phyloP scores from a whole-genome alignment of 2,888 invertebrate genomes.

The Eurytoma adleriae region DNA sequence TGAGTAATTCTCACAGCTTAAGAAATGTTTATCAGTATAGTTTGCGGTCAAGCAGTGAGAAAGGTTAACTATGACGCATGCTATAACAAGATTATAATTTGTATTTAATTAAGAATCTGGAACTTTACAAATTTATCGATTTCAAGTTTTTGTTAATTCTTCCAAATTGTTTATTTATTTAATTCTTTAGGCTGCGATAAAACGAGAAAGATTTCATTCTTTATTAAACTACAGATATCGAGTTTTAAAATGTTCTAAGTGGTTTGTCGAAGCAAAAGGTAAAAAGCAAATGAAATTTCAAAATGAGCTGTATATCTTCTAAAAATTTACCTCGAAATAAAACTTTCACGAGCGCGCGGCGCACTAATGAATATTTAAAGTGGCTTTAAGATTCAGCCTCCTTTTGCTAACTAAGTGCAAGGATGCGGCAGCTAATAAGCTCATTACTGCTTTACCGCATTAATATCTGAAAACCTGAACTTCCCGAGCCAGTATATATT shows the following conservation, averaged over 20 bases:
- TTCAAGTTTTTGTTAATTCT: not conserved
- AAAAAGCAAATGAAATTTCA: not conserved
- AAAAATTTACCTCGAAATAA: not conserved
- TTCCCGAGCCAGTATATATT: not conserved
- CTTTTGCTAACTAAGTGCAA: conserved; percentile 9
- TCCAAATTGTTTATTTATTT: not conserved
- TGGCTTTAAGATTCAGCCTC: conserved; percentile 17
- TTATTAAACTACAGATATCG: too few species aligned
- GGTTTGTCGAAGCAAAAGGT: too few species aligned
- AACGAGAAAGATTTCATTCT: not conserved
- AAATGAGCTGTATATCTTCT: not conserved
- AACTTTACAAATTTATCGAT: not conserved
- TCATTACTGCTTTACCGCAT: conserved; percentile 7
- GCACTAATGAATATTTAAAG: conserved; percentile 28
- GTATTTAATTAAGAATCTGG: not conserved
- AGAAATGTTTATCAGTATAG: conserved; percentile 42
- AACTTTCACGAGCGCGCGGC: not conserved
- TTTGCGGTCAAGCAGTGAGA: conserved; percentile 42
- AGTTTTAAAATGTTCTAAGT: too few species aligned
- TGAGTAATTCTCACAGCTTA: not conserved
- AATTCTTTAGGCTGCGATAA: not conserved
- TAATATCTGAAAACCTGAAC: conserved; percentile 2
- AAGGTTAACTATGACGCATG: conserved; percentile 38
- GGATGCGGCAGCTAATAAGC: conserved; percentile 10
- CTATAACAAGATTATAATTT: conserved; percentile 7